These are phyloP conservation scores for Varroa destructor DNA, from an alignment of 1,140 invertebrate genomes.

Conservation along the genomic window DNA sequence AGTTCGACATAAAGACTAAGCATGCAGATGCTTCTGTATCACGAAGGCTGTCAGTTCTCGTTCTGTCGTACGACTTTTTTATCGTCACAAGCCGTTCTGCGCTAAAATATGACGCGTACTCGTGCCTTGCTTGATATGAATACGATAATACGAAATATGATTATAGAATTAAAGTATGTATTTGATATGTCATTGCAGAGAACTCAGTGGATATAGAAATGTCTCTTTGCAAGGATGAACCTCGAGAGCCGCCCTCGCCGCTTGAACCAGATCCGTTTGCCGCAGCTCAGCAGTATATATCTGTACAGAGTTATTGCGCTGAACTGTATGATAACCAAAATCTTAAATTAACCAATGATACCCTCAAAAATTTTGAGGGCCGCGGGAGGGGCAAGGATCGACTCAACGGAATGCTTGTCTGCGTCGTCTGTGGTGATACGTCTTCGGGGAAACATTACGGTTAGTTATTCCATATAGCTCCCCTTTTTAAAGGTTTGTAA, in stretches of 20 bases:
- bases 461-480: neutral
- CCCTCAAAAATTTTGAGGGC: neutral
- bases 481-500: no score
- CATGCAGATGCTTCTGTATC: no score
- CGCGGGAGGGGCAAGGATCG: conserved; percentile 24
- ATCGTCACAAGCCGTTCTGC: no score
- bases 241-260: conserved; percentile 6
- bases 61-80: no score
- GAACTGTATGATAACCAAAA: conserved; percentile 15
- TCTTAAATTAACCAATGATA: neutral
- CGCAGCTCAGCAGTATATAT: conserved; percentile 23
- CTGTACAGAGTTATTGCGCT: conserved; percentile 25
- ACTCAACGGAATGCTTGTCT: conserved; percentile 41
- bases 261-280: conserved; percentile 7
- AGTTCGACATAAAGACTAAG: no score
- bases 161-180: no score
- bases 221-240: conserved; percentile 4
- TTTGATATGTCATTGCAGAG: neutral
- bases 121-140: no score
- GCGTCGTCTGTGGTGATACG: conserved; percentile 90
- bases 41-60: no score
- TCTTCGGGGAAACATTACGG: conserved; percentile 92
- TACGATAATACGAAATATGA: no score
- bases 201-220: conserved; percentile 12
- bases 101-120: no score